Evolutionary conservation across 2,113 vertebrate species (phyloP).

Genomic region (Perca schrenkii): DNA sequence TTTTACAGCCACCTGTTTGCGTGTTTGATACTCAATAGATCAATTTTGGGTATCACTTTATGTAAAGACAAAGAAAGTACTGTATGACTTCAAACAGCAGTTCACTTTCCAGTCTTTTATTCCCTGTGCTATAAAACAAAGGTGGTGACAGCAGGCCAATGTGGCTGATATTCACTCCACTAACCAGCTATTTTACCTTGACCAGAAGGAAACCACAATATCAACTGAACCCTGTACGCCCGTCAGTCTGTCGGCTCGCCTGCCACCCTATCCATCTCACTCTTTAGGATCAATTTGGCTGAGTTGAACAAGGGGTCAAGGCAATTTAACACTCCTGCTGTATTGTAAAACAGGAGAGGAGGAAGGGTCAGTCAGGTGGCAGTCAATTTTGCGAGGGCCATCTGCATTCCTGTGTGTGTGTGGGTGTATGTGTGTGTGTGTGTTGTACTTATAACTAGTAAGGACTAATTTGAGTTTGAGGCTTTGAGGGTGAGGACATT

Average conservation of each 20-base stretch:
- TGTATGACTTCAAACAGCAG: background rate
- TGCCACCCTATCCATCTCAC: constrained; percentile 76
- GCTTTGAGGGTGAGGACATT: background rate
- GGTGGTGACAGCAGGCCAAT: constrained; percentile 74
- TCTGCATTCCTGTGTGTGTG: constrained; percentile 54
- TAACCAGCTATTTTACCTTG: constrained; percentile 46
- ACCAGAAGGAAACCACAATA: constrained; percentile 67
- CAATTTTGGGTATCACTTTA: background rate
- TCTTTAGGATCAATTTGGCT: constrained; percentile 75
- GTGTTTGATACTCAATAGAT: background rate
- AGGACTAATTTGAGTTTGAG: background rate
- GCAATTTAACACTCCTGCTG: constrained; percentile 83
- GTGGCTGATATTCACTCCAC: constrained; percentile 75
- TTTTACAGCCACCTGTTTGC: background rate
- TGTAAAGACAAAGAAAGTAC: background rate
- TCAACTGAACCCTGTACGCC: constrained; percentile 69
- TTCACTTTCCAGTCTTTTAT: constrained; percentile 8
- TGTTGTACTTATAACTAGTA: background rate
- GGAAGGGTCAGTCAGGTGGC: constrained; percentile 78
- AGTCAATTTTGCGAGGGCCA: constrained; percentile 72
- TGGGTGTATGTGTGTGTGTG: constrained; percentile 15
- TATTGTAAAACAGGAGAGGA: constrained; percentile 69
- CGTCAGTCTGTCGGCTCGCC: constrained; percentile 27
- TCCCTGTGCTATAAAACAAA: constrained; percentile 22
- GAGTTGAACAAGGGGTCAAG: constrained; percentile 85